These are phyloP conservation scores for Hippasteria phrygiana DNA, from an alignment of 53 echinoderm and acorn worm species.

Conservation along the genomic window DNA sequence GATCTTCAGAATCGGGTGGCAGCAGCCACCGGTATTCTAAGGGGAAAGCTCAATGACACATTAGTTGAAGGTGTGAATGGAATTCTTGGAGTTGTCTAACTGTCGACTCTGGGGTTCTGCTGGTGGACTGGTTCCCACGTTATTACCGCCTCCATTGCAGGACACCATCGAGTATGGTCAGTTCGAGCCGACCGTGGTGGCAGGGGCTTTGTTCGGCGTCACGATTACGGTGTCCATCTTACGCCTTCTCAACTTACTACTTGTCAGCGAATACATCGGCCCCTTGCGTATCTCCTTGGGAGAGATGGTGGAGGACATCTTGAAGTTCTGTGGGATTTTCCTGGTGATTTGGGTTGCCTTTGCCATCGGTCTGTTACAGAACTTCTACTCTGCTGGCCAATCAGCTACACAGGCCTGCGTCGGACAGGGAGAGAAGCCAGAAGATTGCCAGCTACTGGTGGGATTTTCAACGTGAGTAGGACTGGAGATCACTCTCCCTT, in stretches of 20 bases:
- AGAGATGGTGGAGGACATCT: conserved; percentile 72
- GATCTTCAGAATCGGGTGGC: background rate
- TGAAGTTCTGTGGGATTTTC: conserved; percentile 73
- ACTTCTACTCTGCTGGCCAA: conserved; percentile 51
- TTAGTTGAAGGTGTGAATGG: background rate
- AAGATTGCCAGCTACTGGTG: background rate
- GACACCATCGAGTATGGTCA: background rate
- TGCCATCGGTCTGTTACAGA: conserved; percentile 76
- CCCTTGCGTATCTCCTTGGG: conserved; percentile 84
- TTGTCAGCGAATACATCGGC: conserved; percentile 77
- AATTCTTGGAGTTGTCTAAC: background rate
- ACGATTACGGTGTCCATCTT: conserved; percentile 12
- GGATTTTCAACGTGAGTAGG: conserved; percentile 48
- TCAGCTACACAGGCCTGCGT: background rate
- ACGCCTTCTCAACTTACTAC: conserved; percentile 39
- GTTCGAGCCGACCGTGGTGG: conserved; percentile 18
- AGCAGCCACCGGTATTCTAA: background rate
- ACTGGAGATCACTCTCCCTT: background rate
- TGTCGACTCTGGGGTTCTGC: background rate
- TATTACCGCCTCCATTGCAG: background rate
- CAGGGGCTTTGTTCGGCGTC: conserved; percentile 12
- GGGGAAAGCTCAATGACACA: conserved; percentile 22
- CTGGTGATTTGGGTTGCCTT: conserved; percentile 74
- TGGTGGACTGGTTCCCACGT: background rate
- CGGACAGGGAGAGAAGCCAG: background rate